Evolutionary conservation across 2,797 vertebrate genomes (phyloP), one percentile per base, ranked within the genome.

Genomic region (Sebastes cheni): DNA sequence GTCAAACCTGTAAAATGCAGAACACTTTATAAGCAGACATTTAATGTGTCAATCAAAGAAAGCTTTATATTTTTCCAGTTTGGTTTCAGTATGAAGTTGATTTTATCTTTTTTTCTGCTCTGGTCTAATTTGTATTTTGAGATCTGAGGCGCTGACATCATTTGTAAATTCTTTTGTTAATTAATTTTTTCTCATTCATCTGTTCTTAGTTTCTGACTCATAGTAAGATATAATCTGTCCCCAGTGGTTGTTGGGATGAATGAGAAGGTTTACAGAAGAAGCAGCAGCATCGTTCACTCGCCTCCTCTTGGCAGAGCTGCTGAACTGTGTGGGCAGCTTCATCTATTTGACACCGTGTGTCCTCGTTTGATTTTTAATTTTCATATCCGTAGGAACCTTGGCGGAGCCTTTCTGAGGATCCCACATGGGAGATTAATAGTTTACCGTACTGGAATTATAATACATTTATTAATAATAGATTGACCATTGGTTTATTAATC

Each of bases 311-410:
- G 79, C 65, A 79, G 27, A 76, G 77, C 62, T 39, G 77, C 77
- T 75, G 77, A 81, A 82, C 67, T 66, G 77, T 56, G 75, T 84
- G 70, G 71, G 79, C 82, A 60, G 85, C 67, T 56, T 73, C 71
- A 12, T 79, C 65, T 56, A 9, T 86, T 80, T 86, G 75, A 88
- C 72, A 69, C 30, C 0, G 1, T 6, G 54, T 59, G 83, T 82
- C 68, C 78, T 81, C 60, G 70, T 88, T 85, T 74, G 78, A 82
- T 85, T 82, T 87, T 86, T 81, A 66, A 85, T 87, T 91, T 84
- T 84, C 75, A 52, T 67, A 81, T 71, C 54, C 12, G 9, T 62
- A 59, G 61, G n/a, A 88, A 68, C 60, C 69, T 82, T 85, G 76
- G 59, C 11, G 16, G 23, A 71, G 64, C 67, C 69, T 36, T 59